Percentiles rank a stretch among this genome's conserved stretches.
Evolutionary conservation across 2,888 invertebrate species (phyloP).

Genomic region (Petrolisthes cinctipes): DNA sequence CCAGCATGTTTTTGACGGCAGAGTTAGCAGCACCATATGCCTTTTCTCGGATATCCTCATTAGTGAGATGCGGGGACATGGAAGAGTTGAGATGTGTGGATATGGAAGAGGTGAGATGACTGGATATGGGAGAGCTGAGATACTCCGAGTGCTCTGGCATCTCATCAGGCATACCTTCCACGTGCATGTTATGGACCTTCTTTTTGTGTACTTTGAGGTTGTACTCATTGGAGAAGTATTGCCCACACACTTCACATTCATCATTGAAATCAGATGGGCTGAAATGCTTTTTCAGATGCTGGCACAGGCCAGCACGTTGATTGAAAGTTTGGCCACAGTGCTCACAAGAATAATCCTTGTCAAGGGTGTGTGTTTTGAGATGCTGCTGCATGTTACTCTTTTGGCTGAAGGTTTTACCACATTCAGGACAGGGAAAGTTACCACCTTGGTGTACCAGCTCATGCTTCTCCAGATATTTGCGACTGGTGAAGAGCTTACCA

Average conservation of each 20-base stretch:
- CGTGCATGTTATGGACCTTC: conserved; percentile 63
- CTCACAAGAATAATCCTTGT: conserved; percentile 64
- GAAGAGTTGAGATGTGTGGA: conserved; percentile 23
- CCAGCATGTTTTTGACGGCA: conserved; percentile 63
- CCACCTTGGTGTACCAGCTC: conserved; percentile 64
- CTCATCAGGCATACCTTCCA: conserved; percentile 60
- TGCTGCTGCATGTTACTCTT: conserved; percentile 65
- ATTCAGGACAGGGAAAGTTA: conserved; percentile 65
- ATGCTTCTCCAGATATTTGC: conserved; percentile 65
- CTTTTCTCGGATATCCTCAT: conserved; percentile 55
- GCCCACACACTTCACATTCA: conserved; percentile 62
- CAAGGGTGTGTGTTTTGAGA: conserved; percentile 61
- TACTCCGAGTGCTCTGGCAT: conserved; percentile 59
- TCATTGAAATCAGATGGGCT: conserved; percentile 60
- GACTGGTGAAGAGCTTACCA: conserved; percentile 63
- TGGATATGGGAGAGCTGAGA: conserved; percentile 44
- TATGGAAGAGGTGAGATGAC: conserved; percentile 41
- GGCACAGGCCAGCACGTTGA: conserved; percentile 63
- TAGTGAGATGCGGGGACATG: conserved; percentile 24
- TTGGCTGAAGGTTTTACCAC: conserved; percentile 64
- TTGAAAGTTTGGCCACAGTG: conserved; percentile 64
- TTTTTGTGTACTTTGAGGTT: conserved; percentile 64
- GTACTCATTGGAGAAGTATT: conserved; percentile 63
- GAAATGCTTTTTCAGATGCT: conserved; percentile 64
- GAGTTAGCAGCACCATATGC: conserved; percentile 60